phyloP scores from a whole-genome alignment of 2,113 vertebrate species.

The Clarias gariepinus region DNA sequence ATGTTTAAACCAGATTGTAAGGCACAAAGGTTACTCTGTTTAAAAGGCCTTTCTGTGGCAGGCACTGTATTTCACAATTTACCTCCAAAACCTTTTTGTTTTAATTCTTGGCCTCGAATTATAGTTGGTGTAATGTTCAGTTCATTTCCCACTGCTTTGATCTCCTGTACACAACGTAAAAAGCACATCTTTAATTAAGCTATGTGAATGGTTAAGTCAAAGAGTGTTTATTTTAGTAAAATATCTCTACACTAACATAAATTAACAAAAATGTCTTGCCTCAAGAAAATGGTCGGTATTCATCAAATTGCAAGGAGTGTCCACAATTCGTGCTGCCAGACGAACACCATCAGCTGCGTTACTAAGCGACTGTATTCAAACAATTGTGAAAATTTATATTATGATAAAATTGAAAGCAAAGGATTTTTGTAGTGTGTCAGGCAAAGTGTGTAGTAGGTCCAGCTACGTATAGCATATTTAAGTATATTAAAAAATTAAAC shows the following conservation, averaged over 20 bases:
- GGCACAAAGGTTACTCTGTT: not conserved
- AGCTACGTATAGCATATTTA: not conserved
- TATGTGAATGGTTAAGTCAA: not conserved
- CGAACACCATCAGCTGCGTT: constrained; percentile 87
- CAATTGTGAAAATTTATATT: not conserved
- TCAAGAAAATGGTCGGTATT: constrained; percentile 91
- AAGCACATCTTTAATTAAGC: not conserved
- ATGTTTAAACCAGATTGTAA: not conserved
- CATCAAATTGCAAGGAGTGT: constrained; percentile 96
- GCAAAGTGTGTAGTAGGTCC: not conserved
- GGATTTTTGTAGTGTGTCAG: not conserved
- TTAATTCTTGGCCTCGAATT: constrained; percentile 90
- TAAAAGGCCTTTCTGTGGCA: not conserved
- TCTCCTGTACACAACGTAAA: constrained; percentile 78
- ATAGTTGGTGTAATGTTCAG: constrained; percentile 86
- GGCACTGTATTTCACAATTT: constrained; percentile 7
- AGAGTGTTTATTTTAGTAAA: not conserved
- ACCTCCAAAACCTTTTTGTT: constrained; percentile 94
- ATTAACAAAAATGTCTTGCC: constrained; percentile 63
- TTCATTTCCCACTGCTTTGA: constrained; percentile 85
- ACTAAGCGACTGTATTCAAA: constrained; percentile 79
- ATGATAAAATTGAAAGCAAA: not conserved
- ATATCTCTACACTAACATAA: not conserved
- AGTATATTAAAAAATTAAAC: not conserved
- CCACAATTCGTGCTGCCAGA: constrained; percentile 93